Base-by-base conservation (phyloP, 2,113 vertebrate species). In the Seriola quinqueradiata region DNA sequence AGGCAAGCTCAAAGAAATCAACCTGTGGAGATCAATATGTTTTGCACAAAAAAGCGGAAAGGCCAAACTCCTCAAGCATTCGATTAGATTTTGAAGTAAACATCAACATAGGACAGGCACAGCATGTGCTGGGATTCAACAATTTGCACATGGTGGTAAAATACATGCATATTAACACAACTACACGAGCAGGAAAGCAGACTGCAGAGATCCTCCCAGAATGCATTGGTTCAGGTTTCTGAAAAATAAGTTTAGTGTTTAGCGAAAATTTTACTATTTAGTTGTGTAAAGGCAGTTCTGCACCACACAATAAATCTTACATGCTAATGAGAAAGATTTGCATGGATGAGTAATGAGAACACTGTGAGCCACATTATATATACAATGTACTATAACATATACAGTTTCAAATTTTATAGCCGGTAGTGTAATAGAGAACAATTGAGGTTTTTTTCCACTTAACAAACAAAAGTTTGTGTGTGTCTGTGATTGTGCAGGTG, bases 401-500 rank as follows among this genome's bases (percentile, higher is more conserved):
- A 16, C 23, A 75, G 55, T 48, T 67, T 42, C 58, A 61, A 55
- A 13, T 46, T 63, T 58, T 52, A 66, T 11, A 25, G 13, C 50
- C n/a, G 46, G 48, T 32, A 19, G 9, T 68, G 40, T 19, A 70
- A 48, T 28, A 44, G 0, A 21, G 32, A 61, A 46, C 4, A 38
- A 28, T 13, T 36, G 13, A 36, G 23, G 13, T 64, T 42, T 50
- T 28, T 75, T 71, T 23, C n/a, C 48, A 42, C 11, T 55, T 52
- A 23, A 42, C 44, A 75, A 25, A 25, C 10, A 64, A 55, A 50
- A 0, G 11, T 40, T 59, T 36, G 6, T 71, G 9, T 85, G 9
- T 58, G 23, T 73, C 19, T 75, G 36, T 83, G 55, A 59, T 28
- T 65, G 11, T 77, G 17, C 11, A 42, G 98, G 92, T 99, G 98